Percentiles rank a stretch among this genome's conserved stretches.
Evolutionary conservation across 2,888 invertebrate species (phyloP).

Genomic region (Tuta absoluta): DNA sequence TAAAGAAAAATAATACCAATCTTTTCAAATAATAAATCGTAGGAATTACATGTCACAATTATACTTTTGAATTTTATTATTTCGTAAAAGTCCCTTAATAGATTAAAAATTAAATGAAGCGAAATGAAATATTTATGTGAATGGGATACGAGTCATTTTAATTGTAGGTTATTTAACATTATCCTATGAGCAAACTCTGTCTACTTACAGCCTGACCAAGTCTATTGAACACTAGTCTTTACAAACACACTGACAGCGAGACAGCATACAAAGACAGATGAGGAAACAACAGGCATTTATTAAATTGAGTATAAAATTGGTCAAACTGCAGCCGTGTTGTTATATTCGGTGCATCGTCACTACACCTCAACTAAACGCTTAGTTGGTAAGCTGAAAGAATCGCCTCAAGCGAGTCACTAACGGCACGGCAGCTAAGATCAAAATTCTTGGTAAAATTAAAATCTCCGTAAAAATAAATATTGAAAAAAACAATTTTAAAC

Average conservation of each 20-base stretch:
- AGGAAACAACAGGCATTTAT: background rate
- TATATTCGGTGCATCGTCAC: conserved; percentile 38
- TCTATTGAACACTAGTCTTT: background rate
- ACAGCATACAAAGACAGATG: conserved; percentile 1
- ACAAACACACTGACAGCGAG: background rate
- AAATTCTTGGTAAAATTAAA: background rate
- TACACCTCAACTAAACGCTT: conserved; percentile 46
- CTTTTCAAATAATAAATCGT: conserved; percentile 9
- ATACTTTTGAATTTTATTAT: background rate
- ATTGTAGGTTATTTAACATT: conserved; percentile 3
- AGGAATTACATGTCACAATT: conserved; percentile 16
- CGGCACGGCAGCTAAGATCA: background rate
- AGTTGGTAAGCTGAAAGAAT: conserved; percentile 43
- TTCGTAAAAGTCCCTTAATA: background rate
- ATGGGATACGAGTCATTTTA: conserved; percentile 24
- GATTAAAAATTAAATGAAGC: conserved; percentile 1
- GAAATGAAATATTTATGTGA: too few species aligned
- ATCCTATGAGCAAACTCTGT: conserved; percentile 15
- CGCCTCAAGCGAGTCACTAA: background rate
- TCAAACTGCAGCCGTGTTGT: conserved; percentile 8
- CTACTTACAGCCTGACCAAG: conserved; percentile 12
- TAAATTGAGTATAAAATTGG: background rate
- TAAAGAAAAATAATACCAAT: conserved; percentile 35
- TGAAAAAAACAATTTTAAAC: background rate
- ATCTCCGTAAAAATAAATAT: too few species aligned